These are phyloP conservation scores for Sebastes fasciatus DNA, from an alignment of 2,113 vertebrate species.

Conservation along the genomic window DNA sequence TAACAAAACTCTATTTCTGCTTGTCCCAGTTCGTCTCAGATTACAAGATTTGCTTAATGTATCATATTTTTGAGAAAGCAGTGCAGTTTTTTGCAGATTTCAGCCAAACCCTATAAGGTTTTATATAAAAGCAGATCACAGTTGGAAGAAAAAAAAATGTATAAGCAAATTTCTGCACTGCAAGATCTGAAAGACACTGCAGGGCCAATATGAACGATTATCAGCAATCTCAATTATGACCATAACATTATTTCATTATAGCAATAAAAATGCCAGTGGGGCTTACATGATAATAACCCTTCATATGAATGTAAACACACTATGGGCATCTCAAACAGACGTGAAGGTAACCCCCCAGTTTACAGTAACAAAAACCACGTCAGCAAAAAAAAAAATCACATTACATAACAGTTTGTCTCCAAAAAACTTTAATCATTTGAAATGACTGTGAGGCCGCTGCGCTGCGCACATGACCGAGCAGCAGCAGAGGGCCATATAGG, in stretches of 20 bases:
- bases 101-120: neutral
- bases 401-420: conserved; percentile 69
- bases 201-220: neutral
- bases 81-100: conserved; percentile 37
- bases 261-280: neutral
- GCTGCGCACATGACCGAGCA: conserved; percentile 51
- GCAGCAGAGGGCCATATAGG: conserved; percentile 25
- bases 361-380: conserved; percentile 41
- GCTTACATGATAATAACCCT: too few relatives aligned
- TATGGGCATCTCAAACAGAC: neutral
- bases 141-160: neutral
- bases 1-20: conserved; percentile 23
- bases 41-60: conserved; percentile 16
- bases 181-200: conserved; percentile 18
- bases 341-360: conserved; percentile 57
- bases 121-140: conserved; percentile 16
- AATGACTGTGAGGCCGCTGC: conserved; percentile 35
- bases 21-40: conserved; percentile 19
- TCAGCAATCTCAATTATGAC: neutral
- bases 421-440: conserved; percentile 54
- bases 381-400: conserved; percentile 51
- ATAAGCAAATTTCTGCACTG: conserved; percentile 2
- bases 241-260: neutral
- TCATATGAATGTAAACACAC: conserved; percentile 25
- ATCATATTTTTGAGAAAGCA: conserved; percentile 39